A percentile compares a stretch with the other conserved stretches of the same genome.
phyloP scores from a whole-genome alignment of 1,140 invertebrate species.

The Zophobas atratus region DNA sequence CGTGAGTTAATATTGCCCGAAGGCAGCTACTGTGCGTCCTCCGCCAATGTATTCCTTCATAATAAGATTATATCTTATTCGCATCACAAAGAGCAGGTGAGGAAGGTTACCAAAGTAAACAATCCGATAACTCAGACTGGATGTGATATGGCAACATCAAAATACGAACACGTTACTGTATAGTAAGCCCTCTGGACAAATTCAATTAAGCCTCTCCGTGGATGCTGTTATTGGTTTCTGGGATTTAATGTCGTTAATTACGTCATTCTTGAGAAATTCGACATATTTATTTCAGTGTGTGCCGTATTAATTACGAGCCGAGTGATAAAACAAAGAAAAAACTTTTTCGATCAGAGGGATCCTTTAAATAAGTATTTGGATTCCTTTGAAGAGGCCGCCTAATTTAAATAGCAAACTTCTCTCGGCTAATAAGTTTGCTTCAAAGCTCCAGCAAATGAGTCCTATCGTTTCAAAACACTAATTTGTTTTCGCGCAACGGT shows the following conservation, averaged over 20 bases:
- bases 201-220: slow-evolving; percentile 25
- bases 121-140: slow-evolving; percentile 30
- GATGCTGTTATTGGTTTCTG: slow-evolving; percentile 15
- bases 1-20: slow-evolving; percentile 29
- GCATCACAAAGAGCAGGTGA: slow-evolving; percentile 39
- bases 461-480: slow-evolving; percentile 41
- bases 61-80: slow-evolving; percentile 43
- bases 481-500: slow-evolving; percentile 39
- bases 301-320: neutral
- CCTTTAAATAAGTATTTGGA: slow-evolving; percentile 43
- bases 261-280: neutral
- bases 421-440: slow-evolving; percentile 43
- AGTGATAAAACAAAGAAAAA: slow-evolving; percentile 22
- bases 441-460: slow-evolving; percentile 25
- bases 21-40: slow-evolving; percentile 16
- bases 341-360: slow-evolving; percentile 39
- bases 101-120: slow-evolving; percentile 39
- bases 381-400: slow-evolving; percentile 43
- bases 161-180: slow-evolving; percentile 15
- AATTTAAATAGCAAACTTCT: slow-evolving; percentile 48
- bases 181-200: slow-evolving; percentile 31
- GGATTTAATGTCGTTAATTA: neutral
- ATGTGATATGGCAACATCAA: slow-evolving; percentile 39
- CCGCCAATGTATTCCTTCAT: slow-evolving; percentile 14
- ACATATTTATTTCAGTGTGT: slow-evolving; percentile 12